phyloP scores from a whole-genome alignment of 2,797 vertebrate species.

The Pitangus sulphuratus region DNA sequence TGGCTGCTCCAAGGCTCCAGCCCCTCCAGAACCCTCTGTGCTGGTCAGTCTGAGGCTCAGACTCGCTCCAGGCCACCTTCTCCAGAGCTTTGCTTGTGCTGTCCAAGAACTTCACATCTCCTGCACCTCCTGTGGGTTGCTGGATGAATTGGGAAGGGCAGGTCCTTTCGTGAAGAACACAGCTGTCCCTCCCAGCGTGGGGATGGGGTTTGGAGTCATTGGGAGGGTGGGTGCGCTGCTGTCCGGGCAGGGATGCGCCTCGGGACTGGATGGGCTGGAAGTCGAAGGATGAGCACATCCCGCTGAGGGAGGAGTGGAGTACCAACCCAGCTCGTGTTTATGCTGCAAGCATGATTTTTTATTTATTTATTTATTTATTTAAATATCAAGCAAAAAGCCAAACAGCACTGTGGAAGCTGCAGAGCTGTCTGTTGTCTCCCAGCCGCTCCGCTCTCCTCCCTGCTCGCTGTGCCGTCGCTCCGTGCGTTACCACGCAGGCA shows the following conservation, averaged over 20 bases:
- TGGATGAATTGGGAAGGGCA: neutral
- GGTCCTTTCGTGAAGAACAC: neutral
- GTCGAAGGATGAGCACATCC: neutral
- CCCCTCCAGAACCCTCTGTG: slow-evolving; percentile 4
- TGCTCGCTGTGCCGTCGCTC: fast-evolving
- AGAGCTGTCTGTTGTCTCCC: neutral
- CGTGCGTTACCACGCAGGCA: fast-evolving
- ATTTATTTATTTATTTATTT: no score
- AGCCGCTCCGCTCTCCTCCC: neutral
- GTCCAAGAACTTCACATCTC: fast-evolving
- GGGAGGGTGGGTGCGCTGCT: neutral
- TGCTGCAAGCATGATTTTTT: neutral
- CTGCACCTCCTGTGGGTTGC: neutral
- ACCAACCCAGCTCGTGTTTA: neutral
- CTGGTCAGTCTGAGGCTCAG: fast-evolving
- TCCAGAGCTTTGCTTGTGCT: neutral
- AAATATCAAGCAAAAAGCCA: neutral
- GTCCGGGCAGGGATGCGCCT: neutral
- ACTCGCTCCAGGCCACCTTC: neutral
- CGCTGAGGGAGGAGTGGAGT: neutral
- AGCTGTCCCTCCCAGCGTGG: fast-evolving
- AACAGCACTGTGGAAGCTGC: neutral
- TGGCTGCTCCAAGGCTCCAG: neutral
- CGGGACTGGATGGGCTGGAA: neutral
- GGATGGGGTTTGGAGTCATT: neutral